Conservation (phyloP, 92 coral and sea anemone species). For the Galaxea fascicularis region DNA sequence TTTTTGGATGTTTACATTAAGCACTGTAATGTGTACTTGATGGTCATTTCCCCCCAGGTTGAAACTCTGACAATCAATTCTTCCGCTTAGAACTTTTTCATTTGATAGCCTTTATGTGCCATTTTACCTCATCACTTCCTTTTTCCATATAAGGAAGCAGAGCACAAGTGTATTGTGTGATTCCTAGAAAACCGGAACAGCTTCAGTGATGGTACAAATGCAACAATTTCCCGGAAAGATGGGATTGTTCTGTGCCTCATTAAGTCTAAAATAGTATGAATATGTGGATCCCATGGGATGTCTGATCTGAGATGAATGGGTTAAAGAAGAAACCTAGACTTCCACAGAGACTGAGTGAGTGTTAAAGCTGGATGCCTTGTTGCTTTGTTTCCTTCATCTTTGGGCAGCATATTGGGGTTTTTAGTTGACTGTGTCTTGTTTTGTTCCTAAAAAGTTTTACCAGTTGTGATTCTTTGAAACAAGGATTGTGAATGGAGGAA, state of each 20-base stretch:
- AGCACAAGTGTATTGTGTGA: background rate
- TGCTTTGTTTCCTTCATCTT: too few relatives aligned
- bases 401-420: background rate
- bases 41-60: too few relatives aligned
- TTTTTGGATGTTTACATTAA: too few relatives aligned
- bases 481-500: too few relatives aligned
- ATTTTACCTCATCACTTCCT: background rate
- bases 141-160: background rate
- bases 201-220: background rate
- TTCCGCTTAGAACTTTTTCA: too few relatives aligned
- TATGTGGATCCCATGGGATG: background rate
- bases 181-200: slow-evolving; percentile 19
- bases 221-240: background rate
- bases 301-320: background rate
- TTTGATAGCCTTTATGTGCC: background rate
- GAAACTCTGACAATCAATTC: too few relatives aligned
- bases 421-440: background rate
- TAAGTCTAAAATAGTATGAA: background rate
- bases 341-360: background rate
- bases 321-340: background rate
- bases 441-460: background rate
- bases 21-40: too few relatives aligned
- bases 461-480: background rate
- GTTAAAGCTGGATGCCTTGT: background rate
- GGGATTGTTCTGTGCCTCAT: background rate